Percentiles rank a stretch among this genome's conserved stretches.
Evolutionary conservation across 2,888 invertebrate species (phyloP).

Genomic region (Danaus chrysippus): DNA sequence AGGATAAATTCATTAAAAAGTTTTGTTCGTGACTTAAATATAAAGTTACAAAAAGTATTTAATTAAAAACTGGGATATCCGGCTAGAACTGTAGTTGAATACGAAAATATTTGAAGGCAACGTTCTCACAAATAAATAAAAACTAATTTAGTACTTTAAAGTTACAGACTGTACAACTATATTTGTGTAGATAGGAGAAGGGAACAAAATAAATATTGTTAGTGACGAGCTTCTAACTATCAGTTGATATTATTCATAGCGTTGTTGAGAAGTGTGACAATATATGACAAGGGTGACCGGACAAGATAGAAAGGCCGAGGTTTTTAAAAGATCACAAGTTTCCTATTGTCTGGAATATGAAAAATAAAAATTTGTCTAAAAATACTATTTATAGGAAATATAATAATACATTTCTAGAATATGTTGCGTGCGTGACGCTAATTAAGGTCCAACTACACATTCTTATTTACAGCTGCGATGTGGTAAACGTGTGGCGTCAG

Average conservation of each 20-base stretch:
- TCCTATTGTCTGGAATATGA: too few species aligned
- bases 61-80: slow-evolving; percentile 5
- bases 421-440: slow-evolving; percentile 23
- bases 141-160: background rate
- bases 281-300: too few species aligned
- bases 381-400: background rate
- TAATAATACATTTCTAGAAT: slow-evolving; percentile 17
- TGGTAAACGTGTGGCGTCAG: slow-evolving; percentile 9
- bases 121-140: background rate
- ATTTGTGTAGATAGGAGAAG: too few species aligned
- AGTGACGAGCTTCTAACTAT: too few species aligned
- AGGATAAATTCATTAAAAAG: slow-evolving; percentile 7
- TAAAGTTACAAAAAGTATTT: slow-evolving; percentile 6
- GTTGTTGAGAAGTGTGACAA: too few species aligned
- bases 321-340: too few species aligned
- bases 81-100: slow-evolving; percentile 3
- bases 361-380: too few species aligned
- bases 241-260: too few species aligned
- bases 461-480: slow-evolving; percentile 11
- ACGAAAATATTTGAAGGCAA: background rate
- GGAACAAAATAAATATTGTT: too few species aligned
- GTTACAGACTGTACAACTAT: background rate
- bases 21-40: slow-evolving; percentile 7
- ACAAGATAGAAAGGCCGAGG: too few species aligned
- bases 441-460: slow-evolving; percentile 21